phyloP scores from a whole-genome alignment of 2,888 invertebrate species.

The Chloromyia formosa region DNA sequence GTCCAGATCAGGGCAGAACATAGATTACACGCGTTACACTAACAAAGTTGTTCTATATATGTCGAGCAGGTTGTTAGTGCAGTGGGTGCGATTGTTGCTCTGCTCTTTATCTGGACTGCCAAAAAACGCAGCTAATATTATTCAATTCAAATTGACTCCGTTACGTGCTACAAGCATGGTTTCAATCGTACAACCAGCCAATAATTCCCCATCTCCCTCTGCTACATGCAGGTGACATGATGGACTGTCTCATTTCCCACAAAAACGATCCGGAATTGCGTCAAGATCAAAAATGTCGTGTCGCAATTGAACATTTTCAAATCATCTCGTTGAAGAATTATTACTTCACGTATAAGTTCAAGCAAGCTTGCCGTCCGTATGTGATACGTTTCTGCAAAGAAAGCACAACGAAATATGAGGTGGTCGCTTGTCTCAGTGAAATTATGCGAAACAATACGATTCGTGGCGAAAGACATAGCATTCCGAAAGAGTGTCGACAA shows the following conservation, averaged over 20 bases:
- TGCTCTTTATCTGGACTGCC: no score
- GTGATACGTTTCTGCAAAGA: constrained; percentile 75
- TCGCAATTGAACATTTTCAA: constrained; percentile 97
- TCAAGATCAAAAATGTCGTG: constrained; percentile 82
- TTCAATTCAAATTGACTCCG: no score
- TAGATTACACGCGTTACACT: no score
- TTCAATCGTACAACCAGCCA: not conserved
- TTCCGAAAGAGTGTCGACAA: constrained; percentile 88
- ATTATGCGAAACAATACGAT: constrained; percentile 90
- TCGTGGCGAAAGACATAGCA: constrained; percentile 76
- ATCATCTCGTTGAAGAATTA: constrained; percentile 92
- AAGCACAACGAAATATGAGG: constrained; percentile 80
- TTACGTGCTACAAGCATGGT: no score
- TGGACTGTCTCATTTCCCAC: constrained; percentile 92
- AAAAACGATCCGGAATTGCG: constrained; percentile 88
- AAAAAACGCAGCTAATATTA: no score
- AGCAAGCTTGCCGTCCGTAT: constrained; percentile 88
- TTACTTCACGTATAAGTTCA: constrained; percentile 92
- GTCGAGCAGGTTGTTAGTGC: no score
- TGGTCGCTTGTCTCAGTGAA: constrained; percentile 74
- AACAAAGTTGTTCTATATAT: no score
- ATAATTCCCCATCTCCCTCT: not conserved
- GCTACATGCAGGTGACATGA: constrained; percentile 72
- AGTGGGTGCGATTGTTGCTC: no score
- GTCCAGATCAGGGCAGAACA: no score